Percentiles rank a stretch among this genome's conserved stretches.
Conservation (phyloP, 2,888 invertebrate genomes). For the Ypsolopha sequella region DNA sequence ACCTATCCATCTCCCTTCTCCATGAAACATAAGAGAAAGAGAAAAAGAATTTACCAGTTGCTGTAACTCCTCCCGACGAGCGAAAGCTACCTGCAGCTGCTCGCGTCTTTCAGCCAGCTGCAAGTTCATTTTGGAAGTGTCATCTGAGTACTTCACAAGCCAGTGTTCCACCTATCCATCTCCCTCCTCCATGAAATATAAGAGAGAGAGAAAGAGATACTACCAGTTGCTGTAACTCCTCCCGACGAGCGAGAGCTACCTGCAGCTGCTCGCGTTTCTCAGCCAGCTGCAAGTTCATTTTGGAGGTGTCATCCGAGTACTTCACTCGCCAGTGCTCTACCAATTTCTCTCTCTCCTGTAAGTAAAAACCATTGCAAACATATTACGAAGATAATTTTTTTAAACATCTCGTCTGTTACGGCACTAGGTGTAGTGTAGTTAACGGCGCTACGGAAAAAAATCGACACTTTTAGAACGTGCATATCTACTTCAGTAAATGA, state of each 20-base stretch:
- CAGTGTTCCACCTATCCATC: no score
- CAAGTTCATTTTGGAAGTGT: not conserved
- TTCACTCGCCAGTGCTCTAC: conserved; percentile 69
- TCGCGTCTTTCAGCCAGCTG: conserved; percentile 30
- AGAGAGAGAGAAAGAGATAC: not conserved
- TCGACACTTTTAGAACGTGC: no score
- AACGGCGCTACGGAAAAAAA: no score
- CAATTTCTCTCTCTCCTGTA: conserved; percentile 79
- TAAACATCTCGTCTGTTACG: no score
- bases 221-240: conserved; percentile 44
- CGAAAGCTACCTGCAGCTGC: conserved; percentile 20
- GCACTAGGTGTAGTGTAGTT: no score
- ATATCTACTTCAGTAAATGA: no score
- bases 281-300: conserved; percentile 26
- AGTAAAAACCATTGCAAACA: not conserved
- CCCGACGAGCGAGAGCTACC: conserved; percentile 24
- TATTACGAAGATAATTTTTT: not conserved
- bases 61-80: no score
- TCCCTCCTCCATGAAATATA: no score
- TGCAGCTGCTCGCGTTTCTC: conserved; percentile 35
- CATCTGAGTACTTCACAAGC: no score
- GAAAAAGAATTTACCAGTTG: no score
- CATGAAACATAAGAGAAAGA: no score
- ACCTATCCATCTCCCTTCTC: no score
- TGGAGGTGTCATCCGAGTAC: conserved; percentile 33